Conservation (phyloP, 30 jellyfish, hydroid and myxozoan species). For the Mastigias papua region DNA sequence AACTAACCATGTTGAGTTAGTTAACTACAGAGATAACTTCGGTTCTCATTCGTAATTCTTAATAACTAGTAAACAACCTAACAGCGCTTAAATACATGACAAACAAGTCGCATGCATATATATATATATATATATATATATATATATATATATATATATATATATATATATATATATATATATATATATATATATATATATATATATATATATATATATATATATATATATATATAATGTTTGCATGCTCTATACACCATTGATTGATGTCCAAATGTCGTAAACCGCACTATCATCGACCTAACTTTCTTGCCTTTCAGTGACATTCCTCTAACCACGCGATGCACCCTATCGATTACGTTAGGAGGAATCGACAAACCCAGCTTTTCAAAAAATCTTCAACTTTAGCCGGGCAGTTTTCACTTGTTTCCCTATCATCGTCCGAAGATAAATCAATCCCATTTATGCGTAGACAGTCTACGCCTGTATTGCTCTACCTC, state of each 20-base stretch:
- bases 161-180: too few relatives aligned
- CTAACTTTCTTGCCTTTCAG: conserved; percentile 2
- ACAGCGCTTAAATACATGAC: too few relatives aligned
- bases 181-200: too few relatives aligned
- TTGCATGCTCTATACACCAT: conserved; percentile 16
- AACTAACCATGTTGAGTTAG: too few relatives aligned
- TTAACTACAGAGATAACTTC: too few relatives aligned
- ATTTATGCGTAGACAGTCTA: conserved; percentile 5
- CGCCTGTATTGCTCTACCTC: conserved; percentile 4
- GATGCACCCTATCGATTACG: conserved; percentile 18
- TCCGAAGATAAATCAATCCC: conserved; percentile 2
- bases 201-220: too few relatives aligned
- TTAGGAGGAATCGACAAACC: conserved; percentile 12
- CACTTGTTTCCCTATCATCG: conserved; percentile 10
- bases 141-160: too few relatives aligned
- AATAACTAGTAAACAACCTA: too few relatives aligned
- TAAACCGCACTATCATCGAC: conserved; percentile 18
- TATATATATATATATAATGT: too few relatives aligned
- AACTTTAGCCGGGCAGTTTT: conserved; percentile 7
- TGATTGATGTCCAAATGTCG: conserved; percentile 7
- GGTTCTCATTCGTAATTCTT: too few relatives aligned
- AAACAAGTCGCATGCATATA: too few relatives aligned
- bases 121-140: too few relatives aligned
- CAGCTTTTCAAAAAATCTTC: conserved; percentile 11
- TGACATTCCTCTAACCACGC: conserved; percentile 1